Conservation (phyloP, 2,888 invertebrate species). For the Tetranychus truncatus region DNA sequence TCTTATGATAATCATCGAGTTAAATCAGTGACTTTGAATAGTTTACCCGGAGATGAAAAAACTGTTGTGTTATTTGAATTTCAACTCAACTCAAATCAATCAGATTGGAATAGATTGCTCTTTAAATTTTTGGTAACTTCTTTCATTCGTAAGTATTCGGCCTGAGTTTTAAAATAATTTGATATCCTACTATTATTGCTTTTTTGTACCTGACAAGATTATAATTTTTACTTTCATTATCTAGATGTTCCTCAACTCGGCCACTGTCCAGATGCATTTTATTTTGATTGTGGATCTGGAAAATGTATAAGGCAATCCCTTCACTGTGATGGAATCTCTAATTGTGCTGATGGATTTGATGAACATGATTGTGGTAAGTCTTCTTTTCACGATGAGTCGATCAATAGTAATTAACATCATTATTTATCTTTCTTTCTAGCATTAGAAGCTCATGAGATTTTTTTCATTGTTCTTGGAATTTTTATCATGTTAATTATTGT, state of each 20-base stretch:
- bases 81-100: not conserved
- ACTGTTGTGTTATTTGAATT: not conserved
- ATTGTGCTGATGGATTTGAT: not conserved
- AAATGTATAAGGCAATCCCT: not conserved
- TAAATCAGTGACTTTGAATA: not conserved
- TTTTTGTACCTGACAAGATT: not conserved
- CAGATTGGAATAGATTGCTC: not conserved
- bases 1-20: not conserved
- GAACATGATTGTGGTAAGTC: conserved; percentile 11
- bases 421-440: not conserved
- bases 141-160: not conserved
- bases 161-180: too few relatives aligned
- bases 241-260: not conserved
- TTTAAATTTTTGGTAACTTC: not conserved
- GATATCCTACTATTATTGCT: not conserved
- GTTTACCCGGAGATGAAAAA: not conserved
- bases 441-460: not conserved
- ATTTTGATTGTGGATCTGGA: conserved; percentile 1
- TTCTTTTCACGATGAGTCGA: not conserved
- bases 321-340: not conserved
- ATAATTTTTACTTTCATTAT: not conserved
- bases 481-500: not conserved
- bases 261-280: not conserved
- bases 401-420: not conserved
- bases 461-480: not conserved